Evolutionary conservation across 2,888 invertebrate species (phyloP), one percentile per base, ranked within the genome.

Genomic region (Drosophila paranaensis): DNA sequence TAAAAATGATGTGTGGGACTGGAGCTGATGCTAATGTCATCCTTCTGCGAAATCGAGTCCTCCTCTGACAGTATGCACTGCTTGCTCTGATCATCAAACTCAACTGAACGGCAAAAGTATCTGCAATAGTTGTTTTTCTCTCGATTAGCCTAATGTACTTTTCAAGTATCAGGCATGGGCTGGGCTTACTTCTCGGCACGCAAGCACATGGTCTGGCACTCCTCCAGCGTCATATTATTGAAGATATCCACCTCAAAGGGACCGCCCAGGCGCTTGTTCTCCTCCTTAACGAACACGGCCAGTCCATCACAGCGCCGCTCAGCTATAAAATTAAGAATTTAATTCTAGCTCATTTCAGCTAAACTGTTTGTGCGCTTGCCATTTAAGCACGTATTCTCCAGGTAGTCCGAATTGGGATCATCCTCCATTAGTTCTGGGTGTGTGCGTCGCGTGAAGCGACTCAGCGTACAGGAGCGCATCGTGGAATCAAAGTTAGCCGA

Each of bases 41-140:
- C 97, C 90, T 97, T 97, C 91, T 97, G 97, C 0, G 97, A 97
- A 45, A 97, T 95, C 0, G 97, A 97, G 91, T 98, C 97, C 93
- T 98, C 98, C 92, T 97, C 97, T 0, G 97, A 97, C 46, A 98
- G 94, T n/a, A 97, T 96, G 88, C 98, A 98, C 86, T 96, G 96
- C 62, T 96, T 95, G 4, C 96, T 96, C 94, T 96, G 96, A 80
- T 97, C 97, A 89, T 98, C 97, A 90, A 96, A 97, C 91, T 97
- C 97, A 50, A 98, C 96, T 3, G 97, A 97, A 37, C 97, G 96
- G 90, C 97, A 97, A 89, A 97, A 97, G 91, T 96, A 96, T 90
- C 95, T 95, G 81, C 37, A 91, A 74, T 53, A 43, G 51, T 37
- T 55, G 27, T 46, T 37, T 9, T 6, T 5, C 20, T 20, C 20